Evolutionary conservation across 1,140 invertebrate species (phyloP).

Genomic region (Drosophila mayri): DNA sequence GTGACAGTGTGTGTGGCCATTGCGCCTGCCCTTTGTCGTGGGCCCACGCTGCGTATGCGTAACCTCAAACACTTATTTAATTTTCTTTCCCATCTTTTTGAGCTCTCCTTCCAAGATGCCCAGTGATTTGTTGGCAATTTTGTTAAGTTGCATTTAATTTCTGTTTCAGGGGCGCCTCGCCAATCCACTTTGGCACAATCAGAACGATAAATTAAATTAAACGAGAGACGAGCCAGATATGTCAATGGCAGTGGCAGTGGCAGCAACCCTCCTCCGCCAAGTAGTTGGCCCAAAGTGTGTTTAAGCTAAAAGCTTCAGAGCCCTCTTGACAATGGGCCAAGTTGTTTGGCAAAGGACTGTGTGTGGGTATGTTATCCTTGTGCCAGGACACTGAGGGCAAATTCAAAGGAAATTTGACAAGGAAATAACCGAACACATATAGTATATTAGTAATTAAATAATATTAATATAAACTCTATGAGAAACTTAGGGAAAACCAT

Average conservation of each 20-base stretch:
- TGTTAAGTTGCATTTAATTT: constrained; percentile 58
- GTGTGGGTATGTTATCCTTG: constrained; percentile 31
- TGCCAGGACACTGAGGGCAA: neutral
- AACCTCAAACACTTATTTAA: constrained; percentile 45
- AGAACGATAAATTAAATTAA: constrained; percentile 75
- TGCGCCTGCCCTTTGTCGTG: constrained; percentile 38
- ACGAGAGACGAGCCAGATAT: constrained; percentile 16
- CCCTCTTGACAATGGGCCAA: constrained; percentile 76
- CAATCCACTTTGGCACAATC: constrained; percentile 55
- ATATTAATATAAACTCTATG: neutral
- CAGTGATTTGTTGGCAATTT: constrained; percentile 51
- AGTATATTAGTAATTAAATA: neutral
- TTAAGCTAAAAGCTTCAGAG: constrained; percentile 81
- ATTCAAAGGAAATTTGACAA: neutral
- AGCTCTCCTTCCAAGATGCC: too few relatives aligned
- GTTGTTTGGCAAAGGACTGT: constrained; percentile 43
- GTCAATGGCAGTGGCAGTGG: constrained; percentile 22
- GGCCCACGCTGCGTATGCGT: constrained; percentile 63
- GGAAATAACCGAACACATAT: neutral
- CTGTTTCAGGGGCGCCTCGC: constrained; percentile 25
- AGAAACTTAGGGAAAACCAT: neutral
- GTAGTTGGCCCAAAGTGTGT: constrained; percentile 82
- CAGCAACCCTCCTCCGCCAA: constrained; percentile 24
- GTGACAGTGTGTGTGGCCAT: constrained; percentile 26
- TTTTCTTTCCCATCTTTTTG: constrained; percentile 42